Base-by-base conservation (phyloP, 2,113 vertebrate genomes). In the Caracal caracal region DNA sequence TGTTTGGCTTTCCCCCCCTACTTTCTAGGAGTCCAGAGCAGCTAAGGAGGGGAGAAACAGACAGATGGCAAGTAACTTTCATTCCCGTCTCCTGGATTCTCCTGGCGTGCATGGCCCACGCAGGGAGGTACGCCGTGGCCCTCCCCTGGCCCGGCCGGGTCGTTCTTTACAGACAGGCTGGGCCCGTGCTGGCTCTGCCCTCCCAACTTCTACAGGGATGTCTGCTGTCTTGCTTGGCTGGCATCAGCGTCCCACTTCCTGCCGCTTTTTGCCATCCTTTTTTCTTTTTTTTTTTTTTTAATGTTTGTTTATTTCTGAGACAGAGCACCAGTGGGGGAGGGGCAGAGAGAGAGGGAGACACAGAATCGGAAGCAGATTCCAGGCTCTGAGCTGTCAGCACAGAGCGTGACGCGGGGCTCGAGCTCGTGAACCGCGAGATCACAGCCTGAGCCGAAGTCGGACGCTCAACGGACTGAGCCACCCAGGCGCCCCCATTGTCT, bases 111-210 rank as follows among this genome's bases (percentile, higher is more conserved):
- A 3, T 6, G 0, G 3, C 40, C 51, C 5, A 0, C 1, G 24
- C 13, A 16, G 49, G 63, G 1, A 2, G 0, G 1, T 0, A 2
- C 0, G 2, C 22, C 0, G 5, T 10, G 2, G 35, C 30, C 51
- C 82, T 49, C 8, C 7, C 40, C 53, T 9, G 19, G 11, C 73
- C 66, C 10, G 0, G 40, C 81, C 20, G 4, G 4, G 22, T 4
- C 35, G 6, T 1, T 4, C 8, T 0, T 1, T 5, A 33, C 4
- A 10, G 63, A 7, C 2, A 19, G 63, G 37, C 13, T 4, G 37
- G 35, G 24, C 6, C 59, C 16, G 2, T 0, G 7, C 51, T 19
- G 53, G 76, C 9, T 43, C 15, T 4, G 4, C 30, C 47, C 24
- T 26, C 53, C 37, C 5, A 24, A 10, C 49, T 9, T 33, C 53